Conservation (phyloP, 2,113 vertebrate genomes). For the Leptobrachium ailaonicum region DNA sequence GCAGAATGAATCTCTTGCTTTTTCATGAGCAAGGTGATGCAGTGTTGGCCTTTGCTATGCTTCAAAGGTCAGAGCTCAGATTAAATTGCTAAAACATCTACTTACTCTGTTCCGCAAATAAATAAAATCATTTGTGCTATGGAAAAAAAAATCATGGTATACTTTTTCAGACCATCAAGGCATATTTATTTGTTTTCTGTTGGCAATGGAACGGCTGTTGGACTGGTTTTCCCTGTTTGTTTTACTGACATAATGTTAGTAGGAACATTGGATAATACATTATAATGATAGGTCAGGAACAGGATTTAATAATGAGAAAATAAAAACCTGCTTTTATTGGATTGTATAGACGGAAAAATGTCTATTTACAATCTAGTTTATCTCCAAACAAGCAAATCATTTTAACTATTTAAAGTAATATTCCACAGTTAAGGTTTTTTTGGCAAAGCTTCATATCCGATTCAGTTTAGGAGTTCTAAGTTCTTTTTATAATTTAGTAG, state of each 20-base stretch:
- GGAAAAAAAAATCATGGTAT: slow-evolving; percentile 46
- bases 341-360: too few relatives aligned
- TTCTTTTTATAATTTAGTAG: too few relatives aligned
- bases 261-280: not conserved
- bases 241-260: not conserved
- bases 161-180: slow-evolving; percentile 52
- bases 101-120: slow-evolving; percentile 47
- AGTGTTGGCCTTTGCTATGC: slow-evolving; percentile 35
- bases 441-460: too few relatives aligned
- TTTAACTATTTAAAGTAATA: too few relatives aligned
- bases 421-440: too few relatives aligned
- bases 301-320: too few relatives aligned
- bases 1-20: slow-evolving; percentile 1
- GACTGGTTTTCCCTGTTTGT: not conserved
- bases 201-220: not conserved
- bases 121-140: slow-evolving; percentile 51
- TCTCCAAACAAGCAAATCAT: too few relatives aligned
- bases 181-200: slow-evolving; percentile 37
- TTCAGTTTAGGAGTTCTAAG: too few relatives aligned
- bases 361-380: too few relatives aligned
- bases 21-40: slow-evolving; percentile 37
- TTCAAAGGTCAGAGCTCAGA: slow-evolving; percentile 55
- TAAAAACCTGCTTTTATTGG: too few relatives aligned
- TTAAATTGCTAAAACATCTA: slow-evolving; percentile 53
- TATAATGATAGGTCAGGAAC: too few relatives aligned